These are phyloP conservation scores for Lepus timidus DNA, from an alignment of 2,113 vertebrate species.

Conservation along the genomic window DNA sequence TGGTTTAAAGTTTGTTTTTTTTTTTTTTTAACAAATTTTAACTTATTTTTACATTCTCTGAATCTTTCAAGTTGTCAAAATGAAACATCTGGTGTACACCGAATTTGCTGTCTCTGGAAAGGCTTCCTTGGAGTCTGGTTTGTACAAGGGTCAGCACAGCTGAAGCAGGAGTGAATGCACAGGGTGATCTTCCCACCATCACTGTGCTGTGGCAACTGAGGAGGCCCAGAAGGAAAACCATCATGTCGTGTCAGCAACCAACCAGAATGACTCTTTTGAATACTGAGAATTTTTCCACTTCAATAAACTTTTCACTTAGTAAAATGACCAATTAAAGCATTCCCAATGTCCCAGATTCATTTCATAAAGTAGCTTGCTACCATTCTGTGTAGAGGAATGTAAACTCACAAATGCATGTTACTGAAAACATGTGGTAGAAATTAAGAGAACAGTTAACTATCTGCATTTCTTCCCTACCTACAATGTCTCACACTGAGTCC, in stretches of 20 bases:
- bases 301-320: background rate
- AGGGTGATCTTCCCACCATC: background rate
- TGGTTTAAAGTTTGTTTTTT: background rate
- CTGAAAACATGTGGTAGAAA: background rate
- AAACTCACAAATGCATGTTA: background rate
- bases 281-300: background rate
- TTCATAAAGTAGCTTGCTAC: background rate
- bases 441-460: background rate
- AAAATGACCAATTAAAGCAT: conserved; percentile 15
- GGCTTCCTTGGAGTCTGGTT: background rate
- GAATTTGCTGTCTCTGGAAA: background rate
- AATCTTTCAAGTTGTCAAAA: background rate
- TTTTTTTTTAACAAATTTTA: background rate
- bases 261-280: background rate
- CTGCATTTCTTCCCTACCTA: background rate
- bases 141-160: background rate
- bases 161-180: background rate
- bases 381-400: background rate
- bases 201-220: background rate
- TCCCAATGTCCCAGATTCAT: background rate
- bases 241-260: background rate
- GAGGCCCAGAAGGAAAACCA: background rate
- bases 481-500: background rate
- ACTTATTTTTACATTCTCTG: background rate
- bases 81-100: background rate